A percentile compares a stretch with the other conserved stretches of the same genome.
Conservation (phyloP, 2,113 vertebrate genomes). For the Pundamilia nyererei region DNA sequence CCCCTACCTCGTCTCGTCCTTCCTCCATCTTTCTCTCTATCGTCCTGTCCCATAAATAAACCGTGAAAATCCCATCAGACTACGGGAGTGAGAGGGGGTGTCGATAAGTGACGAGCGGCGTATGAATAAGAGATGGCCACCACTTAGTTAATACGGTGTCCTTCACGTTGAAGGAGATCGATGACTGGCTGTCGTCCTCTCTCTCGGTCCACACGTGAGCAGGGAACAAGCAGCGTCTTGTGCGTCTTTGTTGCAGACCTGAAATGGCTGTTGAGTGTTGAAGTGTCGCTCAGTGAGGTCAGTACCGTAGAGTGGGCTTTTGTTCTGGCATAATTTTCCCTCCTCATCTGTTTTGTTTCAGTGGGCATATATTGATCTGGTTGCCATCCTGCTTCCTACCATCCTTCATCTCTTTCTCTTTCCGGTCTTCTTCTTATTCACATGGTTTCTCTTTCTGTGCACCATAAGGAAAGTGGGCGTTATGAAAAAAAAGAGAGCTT, state of each 20-base stretch:
- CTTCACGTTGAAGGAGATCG: conserved; percentile 27
- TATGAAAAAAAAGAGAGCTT: not conserved
- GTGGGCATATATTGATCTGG: not conserved
- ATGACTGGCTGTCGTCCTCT: not conserved
- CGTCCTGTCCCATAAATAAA: conserved; percentile 37
- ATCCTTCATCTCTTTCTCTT: not conserved
- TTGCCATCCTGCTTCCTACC: not conserved
- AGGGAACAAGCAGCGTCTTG: not conserved
- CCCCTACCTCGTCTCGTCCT: not conserved
- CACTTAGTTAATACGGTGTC: conserved; percentile 39
- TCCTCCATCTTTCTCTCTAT: not conserved
- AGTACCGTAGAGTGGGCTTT: not conserved
- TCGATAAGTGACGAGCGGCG: conserved; percentile 37
- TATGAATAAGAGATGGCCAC: conserved; percentile 42
- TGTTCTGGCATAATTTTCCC: not conserved
- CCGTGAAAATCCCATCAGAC: conserved; percentile 56
- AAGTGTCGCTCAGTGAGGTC: conserved; percentile 7
- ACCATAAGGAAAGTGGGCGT: not conserved
- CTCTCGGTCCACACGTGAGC: not conserved
- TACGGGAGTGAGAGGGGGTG: conserved; percentile 19
- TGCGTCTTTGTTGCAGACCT: not conserved
- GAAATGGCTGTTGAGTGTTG: not conserved
- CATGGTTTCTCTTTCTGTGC: not conserved
- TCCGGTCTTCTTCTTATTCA: not conserved
- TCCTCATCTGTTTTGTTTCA: not conserved